A percentile compares a stretch with the other conserved stretches of the same genome.
Evolutionary conservation across 2,888 invertebrate genomes (phyloP).

Genomic region (Phlogophora meticulosa): DNA sequence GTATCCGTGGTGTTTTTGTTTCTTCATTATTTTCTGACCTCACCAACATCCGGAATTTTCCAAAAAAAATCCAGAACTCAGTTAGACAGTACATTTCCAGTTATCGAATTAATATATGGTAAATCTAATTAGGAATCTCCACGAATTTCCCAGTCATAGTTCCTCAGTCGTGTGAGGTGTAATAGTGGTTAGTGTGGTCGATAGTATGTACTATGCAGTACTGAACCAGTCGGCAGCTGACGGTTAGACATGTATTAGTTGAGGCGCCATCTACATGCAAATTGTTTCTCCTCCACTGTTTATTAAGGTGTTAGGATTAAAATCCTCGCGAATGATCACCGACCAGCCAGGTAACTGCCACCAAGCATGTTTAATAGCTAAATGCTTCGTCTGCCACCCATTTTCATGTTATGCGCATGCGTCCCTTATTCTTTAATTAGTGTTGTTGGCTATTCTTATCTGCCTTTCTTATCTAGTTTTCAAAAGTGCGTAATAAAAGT

Average conservation of each 20-base stretch:
- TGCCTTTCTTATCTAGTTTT: conserved; percentile 32
- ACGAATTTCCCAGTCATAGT: conserved; percentile 70
- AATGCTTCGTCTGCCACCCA: conserved; percentile 21
- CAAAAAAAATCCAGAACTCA: background rate
- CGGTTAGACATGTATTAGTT: conserved; percentile 79
- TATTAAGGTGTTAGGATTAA: conserved; percentile 79
- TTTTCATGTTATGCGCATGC: conserved; percentile 9
- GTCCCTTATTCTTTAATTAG: conserved; percentile 30
- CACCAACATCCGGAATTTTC: background rate
- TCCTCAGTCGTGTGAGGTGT: conserved; percentile 69
- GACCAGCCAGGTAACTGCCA: conserved; percentile 19
- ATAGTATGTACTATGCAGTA: conserved; percentile 83
- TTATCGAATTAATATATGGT: background rate
- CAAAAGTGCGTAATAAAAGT: conserved; percentile 31
- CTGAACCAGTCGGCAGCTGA: conserved; percentile 86
- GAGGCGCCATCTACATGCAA: conserved; percentile 84
- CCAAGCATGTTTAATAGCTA: conserved; percentile 46
- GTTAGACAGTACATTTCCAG: background rate
- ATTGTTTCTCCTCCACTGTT: conserved; percentile 73
- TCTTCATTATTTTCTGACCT: background rate
- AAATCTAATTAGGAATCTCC: conserved; percentile 54
- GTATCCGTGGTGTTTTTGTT: background rate
- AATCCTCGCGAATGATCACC: conserved; percentile 47
- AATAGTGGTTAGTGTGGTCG: conserved; percentile 84
- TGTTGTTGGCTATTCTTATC: conserved; percentile 31